phyloP scores from a whole-genome alignment of 2,797 vertebrate species.

The Schizopygopsis malacanthus region DNA sequence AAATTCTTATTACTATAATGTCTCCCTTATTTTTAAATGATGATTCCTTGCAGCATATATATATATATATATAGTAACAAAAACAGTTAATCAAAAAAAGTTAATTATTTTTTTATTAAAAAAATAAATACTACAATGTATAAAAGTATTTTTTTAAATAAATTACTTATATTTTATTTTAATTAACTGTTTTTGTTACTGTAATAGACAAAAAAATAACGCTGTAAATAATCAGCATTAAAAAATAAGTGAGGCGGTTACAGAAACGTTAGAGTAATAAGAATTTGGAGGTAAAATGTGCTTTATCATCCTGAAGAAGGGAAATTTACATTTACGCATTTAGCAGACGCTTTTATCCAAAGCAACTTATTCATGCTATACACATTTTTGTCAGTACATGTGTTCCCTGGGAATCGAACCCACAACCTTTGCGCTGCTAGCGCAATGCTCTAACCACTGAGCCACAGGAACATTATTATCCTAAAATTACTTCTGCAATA shows the following conservation, averaged over 20 bases:
- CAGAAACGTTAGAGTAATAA: not conserved
- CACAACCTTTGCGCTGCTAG: too few species aligned
- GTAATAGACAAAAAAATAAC: not conserved
- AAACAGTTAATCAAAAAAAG: too few species aligned
- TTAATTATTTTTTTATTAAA: too few species aligned
- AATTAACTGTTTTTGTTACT: too few species aligned
- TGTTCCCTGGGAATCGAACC: too few species aligned
- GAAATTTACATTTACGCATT: not conserved
- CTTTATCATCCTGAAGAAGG: not conserved
- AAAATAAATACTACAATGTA: not conserved
- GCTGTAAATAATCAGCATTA: not conserved
- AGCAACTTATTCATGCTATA: too few species aligned
- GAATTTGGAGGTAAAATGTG: not conserved
- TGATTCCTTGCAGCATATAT: not conserved
- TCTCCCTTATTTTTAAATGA: not conserved
- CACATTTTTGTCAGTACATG: too few species aligned
- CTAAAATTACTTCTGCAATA: not conserved
- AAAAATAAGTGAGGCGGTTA: not conserved
- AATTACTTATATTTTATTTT: too few species aligned
- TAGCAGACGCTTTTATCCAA: too few species aligned
- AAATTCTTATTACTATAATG: not conserved
- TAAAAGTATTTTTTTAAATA: not conserved
- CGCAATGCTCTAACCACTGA: too few species aligned
- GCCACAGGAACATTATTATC: not conserved
- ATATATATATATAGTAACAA: not conserved